Evolutionary conservation across 2,797 vertebrate species (phyloP), one percentile per base, ranked within the genome.

Genomic region (Pipistrellus nathusii): DNA sequence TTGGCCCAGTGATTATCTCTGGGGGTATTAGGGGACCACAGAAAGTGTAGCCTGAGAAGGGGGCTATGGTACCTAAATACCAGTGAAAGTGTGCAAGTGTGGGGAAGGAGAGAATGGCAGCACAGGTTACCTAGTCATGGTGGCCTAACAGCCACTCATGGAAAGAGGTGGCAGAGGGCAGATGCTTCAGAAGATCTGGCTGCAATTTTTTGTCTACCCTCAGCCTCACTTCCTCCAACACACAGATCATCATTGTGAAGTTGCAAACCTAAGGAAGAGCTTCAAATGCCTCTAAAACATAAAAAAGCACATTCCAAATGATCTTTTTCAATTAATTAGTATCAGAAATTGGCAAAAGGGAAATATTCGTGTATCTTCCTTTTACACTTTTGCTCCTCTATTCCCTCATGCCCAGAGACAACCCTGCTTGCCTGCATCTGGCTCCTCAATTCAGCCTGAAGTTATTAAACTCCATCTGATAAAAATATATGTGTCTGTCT

Each of bases 141-240:
- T 3, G 5, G 1, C 41, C 0, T 30, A 25, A 44, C 17, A 75
- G 10, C 20, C n/a, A 62, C 8, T 1, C 0, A 18, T 2, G 5
- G 25, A 12, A 81, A 77, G 25, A 85, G 6, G 17, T 8, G 6
- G 41, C 21, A 32, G 18, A 32, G 27, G 20, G 15, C 5, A 71
- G 41, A n/a, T 13, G 44, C 6, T 92, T 80, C 2, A 2, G 55
- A 73, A 91, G 8, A 77, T n/a, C 20, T 48, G 21, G 11, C 48
- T 87, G 12, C 0, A 11, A 46, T 32, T 3, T 1, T 72, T 32
- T 80, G 2, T 41, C 17, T 64, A 41, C 27, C 10, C 9, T 91
- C 71, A 73, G 9, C 2, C 27, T 53, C 13, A 41, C 13, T 73
- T 80, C 18, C 11, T 62, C 30, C 71, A 69, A 55, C 5, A 57